Evolutionary conservation across 2,888 invertebrate species (phyloP), one percentile per base, ranked within the genome.

Genomic region (Mythimna impura): DNA sequence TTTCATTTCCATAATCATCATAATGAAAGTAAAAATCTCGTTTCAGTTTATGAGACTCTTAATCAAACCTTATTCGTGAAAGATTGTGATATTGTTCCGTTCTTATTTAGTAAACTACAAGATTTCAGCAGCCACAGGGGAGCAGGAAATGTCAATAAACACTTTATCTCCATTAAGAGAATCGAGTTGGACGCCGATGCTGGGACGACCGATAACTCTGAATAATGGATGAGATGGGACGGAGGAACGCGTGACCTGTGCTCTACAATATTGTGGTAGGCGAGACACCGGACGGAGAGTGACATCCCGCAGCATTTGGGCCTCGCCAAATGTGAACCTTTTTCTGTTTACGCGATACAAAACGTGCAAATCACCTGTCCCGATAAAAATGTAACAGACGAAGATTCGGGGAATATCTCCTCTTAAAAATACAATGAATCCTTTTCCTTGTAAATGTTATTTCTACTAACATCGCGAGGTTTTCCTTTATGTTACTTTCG

Each of bases 141-240:
- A 83, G 60, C 58, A 88, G 87, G 85, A 88, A 90, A 91, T 87
- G 88, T 89, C 90, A 90, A 91, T 91, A 91, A 90, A 89, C 89
- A 91, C 89, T 92, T 92, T 90, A 92, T 91, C 89, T 91, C 90
- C 89, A 92, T 93, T 92, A 93, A 86, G 87, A 87, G 86, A 90
- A 90, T 90, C 86, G 88, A 88, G 87, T 89, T 88, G 85, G 88
- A 87, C 81, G 85, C 84, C 88, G 84, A 83, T 88, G 85, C 84
- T 82, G 86, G 86, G 71, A 78, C 84, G 81, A 84, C 87, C 89
- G 86, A 88, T 90, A 88, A 86, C 83, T 88, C 86, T 93, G 92
- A 93, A 94, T 93, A 93, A 93, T 93, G 91, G 88, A 93, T 93
- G 91, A 91, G 89, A 84, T 84, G 74, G 83, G 76, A 68, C 81